phyloP scores from a whole-genome alignment of 1,140 invertebrate genomes.

The Drosophila fuyamai region DNA sequence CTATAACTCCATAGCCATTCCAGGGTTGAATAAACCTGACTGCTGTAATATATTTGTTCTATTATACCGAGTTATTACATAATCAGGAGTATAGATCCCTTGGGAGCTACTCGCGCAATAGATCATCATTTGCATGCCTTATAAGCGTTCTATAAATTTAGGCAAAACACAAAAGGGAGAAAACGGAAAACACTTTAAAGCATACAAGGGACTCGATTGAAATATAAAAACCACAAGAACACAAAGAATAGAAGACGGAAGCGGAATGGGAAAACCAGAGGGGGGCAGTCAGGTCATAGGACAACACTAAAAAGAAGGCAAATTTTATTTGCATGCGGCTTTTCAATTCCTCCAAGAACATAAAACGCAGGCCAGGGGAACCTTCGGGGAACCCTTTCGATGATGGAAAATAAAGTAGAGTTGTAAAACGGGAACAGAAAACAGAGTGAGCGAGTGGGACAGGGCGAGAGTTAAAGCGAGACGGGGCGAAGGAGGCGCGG shows the following conservation, averaged over 20 bases:
- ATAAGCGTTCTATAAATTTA: conserved; percentile 53
- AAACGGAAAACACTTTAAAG: conserved; percentile 57
- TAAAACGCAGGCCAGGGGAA: conserved; percentile 55
- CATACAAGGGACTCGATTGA: conserved; percentile 56
- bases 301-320: conserved; percentile 72
- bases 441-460: neutral
- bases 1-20: too few relatives aligned
- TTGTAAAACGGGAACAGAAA: conserved; percentile 46
- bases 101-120: conserved; percentile 54
- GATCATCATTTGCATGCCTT: conserved; percentile 69
- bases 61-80: conserved; percentile 34
- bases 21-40: too few relatives aligned
- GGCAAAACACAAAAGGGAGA: conserved; percentile 13
- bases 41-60: neutral
- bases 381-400: conserved; percentile 69
- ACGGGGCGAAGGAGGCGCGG: conserved; percentile 47
- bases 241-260: conserved; percentile 50
- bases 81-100: conserved; percentile 24
- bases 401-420: conserved; percentile 77
- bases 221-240: conserved; percentile 75
- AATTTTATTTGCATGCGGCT: conserved; percentile 82
- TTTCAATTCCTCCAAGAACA: conserved; percentile 78
- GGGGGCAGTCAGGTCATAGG: conserved; percentile 52
- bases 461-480: conserved; percentile 1
- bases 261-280: conserved; percentile 13